Percentiles rank a stretch among this genome's conserved stretches.
Evolutionary conservation across 2,113 vertebrate species (phyloP).

Genomic region (Eudyptes chrysolophus): DNA sequence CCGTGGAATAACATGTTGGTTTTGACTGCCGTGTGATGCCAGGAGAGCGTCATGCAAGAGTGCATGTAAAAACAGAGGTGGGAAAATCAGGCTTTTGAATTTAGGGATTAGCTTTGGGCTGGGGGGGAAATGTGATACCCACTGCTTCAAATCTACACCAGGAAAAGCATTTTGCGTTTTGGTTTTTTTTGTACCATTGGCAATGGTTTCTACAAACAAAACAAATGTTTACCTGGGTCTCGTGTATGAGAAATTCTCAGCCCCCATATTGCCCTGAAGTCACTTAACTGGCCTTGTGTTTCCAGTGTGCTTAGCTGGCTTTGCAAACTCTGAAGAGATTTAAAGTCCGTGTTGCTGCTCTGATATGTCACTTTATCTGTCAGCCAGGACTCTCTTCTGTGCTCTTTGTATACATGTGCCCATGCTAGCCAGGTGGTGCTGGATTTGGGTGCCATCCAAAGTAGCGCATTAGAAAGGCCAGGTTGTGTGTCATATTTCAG

Average conservation of each 20-base stretch:
- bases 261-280: neutral
- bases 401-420: neutral
- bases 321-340: neutral
- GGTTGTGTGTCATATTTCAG: constrained; percentile 37
- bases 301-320: neutral
- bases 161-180: neutral
- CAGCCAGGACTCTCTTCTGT: constrained; percentile 25
- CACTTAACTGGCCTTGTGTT: neutral
- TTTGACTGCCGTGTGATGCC: neutral
- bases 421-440: constrained; percentile 39
- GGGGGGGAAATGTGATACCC: neutral
- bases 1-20: neutral
- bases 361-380: neutral
- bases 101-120: neutral
- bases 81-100: neutral
- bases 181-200: neutral
- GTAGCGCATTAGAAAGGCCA: constrained; percentile 1
- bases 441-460: constrained; percentile 40
- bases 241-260: neutral
- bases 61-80: neutral
- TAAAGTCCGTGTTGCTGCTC: neutral
- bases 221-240: neutral
- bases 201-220: neutral
- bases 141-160: neutral
- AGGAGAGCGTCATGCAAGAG: neutral